Evolutionary conservation across 2,888 invertebrate genomes (phyloP), one percentile per base, ranked within the genome.

Genomic region (Parochlus steinenii): DNA sequence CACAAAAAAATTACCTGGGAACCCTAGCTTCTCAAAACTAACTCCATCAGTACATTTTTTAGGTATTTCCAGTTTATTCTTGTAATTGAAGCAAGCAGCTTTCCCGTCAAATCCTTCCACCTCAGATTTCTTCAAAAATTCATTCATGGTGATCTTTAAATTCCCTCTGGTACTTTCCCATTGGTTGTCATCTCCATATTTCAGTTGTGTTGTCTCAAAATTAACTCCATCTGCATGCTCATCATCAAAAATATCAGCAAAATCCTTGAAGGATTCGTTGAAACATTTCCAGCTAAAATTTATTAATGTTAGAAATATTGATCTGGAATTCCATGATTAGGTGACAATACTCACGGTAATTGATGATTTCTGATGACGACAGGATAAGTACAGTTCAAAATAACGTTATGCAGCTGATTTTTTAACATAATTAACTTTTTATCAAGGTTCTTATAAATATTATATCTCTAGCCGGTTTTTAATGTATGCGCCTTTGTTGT

Each of bases 81-180:
- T 48, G 22, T 60, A 59, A 35, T 53, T 48, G 32, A 49, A 48
- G 2, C 50, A 51, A 3, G 48, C 43, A 60, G 56, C 56, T 11
- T 47, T 40, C 0, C 38, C 36, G 2, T 36, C 28, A 1, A 78
- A 50, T 43, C 72, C 65, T 10, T 53, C 43, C 31, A 37, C 46
- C 18, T 49, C 47, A 17, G 52, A 48, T 6, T 61, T 43, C 4
- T 50, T 49, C 2, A 72, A 43, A 55, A 89, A 82, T 34, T 75
- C 64, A 37, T 58, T 52, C 45, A 85, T 67, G 3, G 69, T 71
- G 51, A 75, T 65, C 20, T 59, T 51, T 34, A 65, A 56, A 23
- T 56, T 59, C n/a, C 53, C 51, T 46, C 83, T 77, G 31, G 66
- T 65, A 38, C 74, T 64, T 54, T 90, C 89, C 85, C 85, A 89